phyloP scores from a whole-genome alignment of 2,113 vertebrate genomes.

The Murina feae region DNA sequence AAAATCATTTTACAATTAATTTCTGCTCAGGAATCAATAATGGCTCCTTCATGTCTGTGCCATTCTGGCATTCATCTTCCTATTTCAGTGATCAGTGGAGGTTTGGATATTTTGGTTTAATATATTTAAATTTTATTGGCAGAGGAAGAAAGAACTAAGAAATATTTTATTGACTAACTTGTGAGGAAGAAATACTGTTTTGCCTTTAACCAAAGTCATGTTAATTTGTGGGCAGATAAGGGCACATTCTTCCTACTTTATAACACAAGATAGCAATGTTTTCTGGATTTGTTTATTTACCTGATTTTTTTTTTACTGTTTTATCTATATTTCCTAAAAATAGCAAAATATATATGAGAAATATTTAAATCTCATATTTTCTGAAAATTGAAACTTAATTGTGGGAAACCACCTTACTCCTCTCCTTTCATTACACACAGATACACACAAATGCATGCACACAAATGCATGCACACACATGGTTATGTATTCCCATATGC shows the following conservation, averaged over 20 bases:
- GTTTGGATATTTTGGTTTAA: not conserved
- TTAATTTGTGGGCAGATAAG: not conserved
- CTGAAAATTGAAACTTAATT: not conserved
- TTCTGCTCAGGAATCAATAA: not conserved
- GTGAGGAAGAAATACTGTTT: not conserved
- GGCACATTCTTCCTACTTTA: not conserved
- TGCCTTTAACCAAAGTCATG: not conserved
- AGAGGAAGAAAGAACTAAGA: not conserved
- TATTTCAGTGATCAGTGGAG: not conserved
- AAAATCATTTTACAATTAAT: not conserved
- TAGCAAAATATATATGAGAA: not conserved
- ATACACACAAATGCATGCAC: not conserved
- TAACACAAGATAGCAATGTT: not conserved
- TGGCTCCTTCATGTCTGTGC: not conserved
- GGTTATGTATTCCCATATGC: not conserved
- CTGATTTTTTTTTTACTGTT: not conserved
- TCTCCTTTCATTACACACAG: not conserved
- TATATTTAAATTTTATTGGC: not conserved
- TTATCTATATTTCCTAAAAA: not conserved
- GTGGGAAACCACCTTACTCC: not conserved
- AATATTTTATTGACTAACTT: not conserved
- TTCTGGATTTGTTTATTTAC: not conserved
- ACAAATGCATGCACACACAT: not conserved
- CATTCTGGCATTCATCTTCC: not conserved
- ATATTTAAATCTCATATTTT: slow-evolving; percentile 2